phyloP scores from a whole-genome alignment of 23 tunicate genomes.

The Trididemnum nubilum region DNA sequence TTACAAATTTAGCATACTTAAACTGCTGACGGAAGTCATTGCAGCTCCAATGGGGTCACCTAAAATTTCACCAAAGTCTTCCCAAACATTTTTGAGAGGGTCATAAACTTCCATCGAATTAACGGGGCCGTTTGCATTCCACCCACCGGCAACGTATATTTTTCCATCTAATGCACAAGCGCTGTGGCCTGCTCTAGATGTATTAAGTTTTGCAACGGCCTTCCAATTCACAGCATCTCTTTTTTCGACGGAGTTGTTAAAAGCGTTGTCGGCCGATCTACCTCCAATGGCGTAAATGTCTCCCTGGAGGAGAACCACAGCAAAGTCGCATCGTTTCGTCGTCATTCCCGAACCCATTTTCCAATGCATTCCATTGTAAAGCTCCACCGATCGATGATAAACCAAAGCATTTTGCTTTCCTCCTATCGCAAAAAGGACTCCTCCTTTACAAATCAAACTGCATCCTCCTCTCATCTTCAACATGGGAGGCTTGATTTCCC shows the following conservation, averaged over 20 bases:
- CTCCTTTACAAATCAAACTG: background rate
- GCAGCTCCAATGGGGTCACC: constrained; percentile 21
- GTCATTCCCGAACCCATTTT: constrained; percentile 1
- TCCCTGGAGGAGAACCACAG: background rate
- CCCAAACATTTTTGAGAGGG: background rate
- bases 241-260: constrained; percentile 2
- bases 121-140: constrained; percentile 6
- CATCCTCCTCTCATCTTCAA: constrained; percentile 4
- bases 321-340: background rate
- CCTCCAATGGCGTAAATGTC: constrained; percentile 21
- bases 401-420: background rate
- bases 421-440: background rate
- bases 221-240: background rate
- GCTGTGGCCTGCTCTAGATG: constrained; percentile 14
- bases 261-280: background rate
- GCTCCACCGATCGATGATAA: constrained; percentile 8
- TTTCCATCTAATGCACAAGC: constrained; percentile 23
- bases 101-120: constrained; percentile 30
- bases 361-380: constrained; percentile 11
- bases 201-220: constrained; percentile 3
- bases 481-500: constrained; percentile 14
- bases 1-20: too few relatives aligned
- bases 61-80: background rate
- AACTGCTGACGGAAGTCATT: background rate
- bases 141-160: constrained; percentile 11